Base-by-base conservation (phyloP, 2,797 vertebrate genomes). In the Syngnathus rostellatus region DNA sequence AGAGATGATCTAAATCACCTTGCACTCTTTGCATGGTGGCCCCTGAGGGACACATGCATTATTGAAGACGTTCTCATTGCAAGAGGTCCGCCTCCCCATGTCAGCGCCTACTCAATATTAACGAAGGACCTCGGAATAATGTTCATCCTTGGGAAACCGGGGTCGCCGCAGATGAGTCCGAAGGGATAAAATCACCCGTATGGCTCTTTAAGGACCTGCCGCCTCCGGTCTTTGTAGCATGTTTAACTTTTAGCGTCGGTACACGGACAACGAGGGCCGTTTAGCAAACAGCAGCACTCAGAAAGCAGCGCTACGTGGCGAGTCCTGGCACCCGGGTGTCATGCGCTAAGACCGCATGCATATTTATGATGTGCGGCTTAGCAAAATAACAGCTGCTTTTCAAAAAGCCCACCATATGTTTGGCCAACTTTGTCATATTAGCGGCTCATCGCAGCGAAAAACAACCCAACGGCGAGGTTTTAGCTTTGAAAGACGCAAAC, bases 371-470 rank as follows among this genome's bases (percentile, higher is more conserved):
- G 85, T 89, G 84, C 80, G 81, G 65, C 71, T 76, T 81, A 92
- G 93, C 93, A 93, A 92, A 94, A 92, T 92, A 94, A 93, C 96
- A 97, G 92, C 96, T 98, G 96, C 89, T 94, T 89, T 92, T 86
- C 84, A 92, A 92, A 93, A 92, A 91, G 10, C 90, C 83, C 85
- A 89, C 95, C 95, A 96, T 97, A 95, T 98, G 95, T 92, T 90
- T 90, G 90, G 91, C 92, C 92, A 92, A 91, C 92, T 90, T 85
- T 62, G 74, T 66, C 64, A 75, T 68, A 84, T 83, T 82, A 85
- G 73, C 65, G 55, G 69, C 76, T 82, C 75, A 87, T 80, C 84
- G 69, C 40, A 50, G 51, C 63, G 19, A 31, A 31, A 65, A 67
- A 70, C 53, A 61, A 68, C 10, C 61, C 61, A 66, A 63, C 21